Evolutionary conservation across 2,113 vertebrate genomes (phyloP).

Genomic region (Trematomus loennbergii): DNA sequence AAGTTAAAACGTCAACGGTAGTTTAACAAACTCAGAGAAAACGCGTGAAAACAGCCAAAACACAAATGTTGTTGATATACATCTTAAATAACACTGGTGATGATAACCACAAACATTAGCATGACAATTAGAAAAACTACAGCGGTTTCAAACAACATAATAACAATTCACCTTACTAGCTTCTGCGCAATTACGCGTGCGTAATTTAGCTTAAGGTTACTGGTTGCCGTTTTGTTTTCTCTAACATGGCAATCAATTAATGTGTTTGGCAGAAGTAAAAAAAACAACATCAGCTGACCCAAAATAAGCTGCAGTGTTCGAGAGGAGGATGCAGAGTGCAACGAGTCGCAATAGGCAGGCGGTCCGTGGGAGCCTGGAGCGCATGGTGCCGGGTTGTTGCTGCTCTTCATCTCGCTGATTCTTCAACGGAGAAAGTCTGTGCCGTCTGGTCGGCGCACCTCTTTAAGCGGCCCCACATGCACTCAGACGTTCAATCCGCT

Average conservation of each 20-base stretch:
- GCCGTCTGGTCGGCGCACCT: slow-evolving; percentile 75
- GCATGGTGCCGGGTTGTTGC: slow-evolving; percentile 89
- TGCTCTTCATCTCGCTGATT: slow-evolving; percentile 89
- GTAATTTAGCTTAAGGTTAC: slow-evolving; percentile 26
- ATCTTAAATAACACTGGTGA: not conserved
- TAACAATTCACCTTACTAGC: not conserved
- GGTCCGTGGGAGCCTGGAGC: slow-evolving; percentile 87
- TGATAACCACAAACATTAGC: not conserved
- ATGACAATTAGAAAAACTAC: not conserved
- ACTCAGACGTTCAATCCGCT: slow-evolving; percentile 59
- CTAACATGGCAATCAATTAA: not conserved
- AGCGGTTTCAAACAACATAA: not conserved
- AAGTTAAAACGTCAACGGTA: not conserved
- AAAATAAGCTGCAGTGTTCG: slow-evolving; percentile 91
- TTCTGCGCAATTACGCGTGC: slow-evolving; percentile 47
- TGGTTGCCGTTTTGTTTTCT: not conserved
- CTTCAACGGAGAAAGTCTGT: slow-evolving; percentile 82
- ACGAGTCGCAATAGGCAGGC: slow-evolving; percentile 85
- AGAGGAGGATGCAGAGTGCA: slow-evolving; percentile 85
- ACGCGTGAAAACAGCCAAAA: not conserved
- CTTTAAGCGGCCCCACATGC: slow-evolving; percentile 77
- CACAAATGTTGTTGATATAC: not conserved
- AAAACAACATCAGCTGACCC: slow-evolving; percentile 86
- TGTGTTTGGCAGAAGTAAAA: slow-evolving; percentile 11
- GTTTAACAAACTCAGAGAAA: not conserved